Conservation (phyloP, 2,888 invertebrate species). For the Cephus spinipes region DNA sequence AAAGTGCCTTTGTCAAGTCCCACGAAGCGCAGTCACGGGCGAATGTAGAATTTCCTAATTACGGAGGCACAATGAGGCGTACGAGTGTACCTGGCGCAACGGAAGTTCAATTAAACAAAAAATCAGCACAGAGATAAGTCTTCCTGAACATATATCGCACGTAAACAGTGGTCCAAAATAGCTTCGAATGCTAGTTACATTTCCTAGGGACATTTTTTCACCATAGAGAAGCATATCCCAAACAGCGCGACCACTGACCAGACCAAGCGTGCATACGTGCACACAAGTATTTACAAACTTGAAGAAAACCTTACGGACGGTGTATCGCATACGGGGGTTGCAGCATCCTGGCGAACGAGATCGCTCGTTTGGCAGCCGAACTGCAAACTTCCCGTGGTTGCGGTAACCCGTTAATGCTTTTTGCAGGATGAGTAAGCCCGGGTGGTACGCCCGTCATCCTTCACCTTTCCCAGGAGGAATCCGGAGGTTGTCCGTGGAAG, state of each 20-base stretch:
- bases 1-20: constrained; percentile 29
- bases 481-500: not conserved
- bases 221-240: not conserved
- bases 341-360: not conserved
- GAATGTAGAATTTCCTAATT: not conserved
- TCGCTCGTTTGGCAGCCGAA: not conserved
- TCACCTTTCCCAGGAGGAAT: constrained; percentile 3
- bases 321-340: not conserved
- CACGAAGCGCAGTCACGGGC: not conserved
- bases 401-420: not conserved
- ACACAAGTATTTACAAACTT: not conserved
- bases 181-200: not conserved
- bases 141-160: not conserved
- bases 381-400: not conserved
- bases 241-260: no score
- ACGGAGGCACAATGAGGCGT: not conserved
- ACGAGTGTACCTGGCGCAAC: not conserved
- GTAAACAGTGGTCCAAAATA: not conserved
- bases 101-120: not conserved
- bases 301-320: not conserved
- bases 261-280: not conserved
- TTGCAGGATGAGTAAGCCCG: not conserved
- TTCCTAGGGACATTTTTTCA: not conserved
- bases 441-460: not conserved
- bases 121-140: not conserved